phyloP scores from a whole-genome alignment of 2,797 vertebrate genomes.

The Etheostoma perlongum region DNA sequence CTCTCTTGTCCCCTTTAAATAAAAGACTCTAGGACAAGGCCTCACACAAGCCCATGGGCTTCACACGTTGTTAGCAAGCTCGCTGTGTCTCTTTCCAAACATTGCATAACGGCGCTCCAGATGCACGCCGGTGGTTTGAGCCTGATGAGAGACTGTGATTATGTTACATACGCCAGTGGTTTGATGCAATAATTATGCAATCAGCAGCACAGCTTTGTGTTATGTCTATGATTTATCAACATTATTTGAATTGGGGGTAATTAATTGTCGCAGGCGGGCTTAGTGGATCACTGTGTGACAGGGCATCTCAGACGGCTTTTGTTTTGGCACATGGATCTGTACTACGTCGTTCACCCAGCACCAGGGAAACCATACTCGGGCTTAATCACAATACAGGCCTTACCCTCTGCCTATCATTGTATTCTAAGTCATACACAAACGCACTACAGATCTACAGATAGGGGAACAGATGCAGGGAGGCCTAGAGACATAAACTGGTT shows the following conservation, averaged over 20 bases:
- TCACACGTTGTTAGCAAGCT: conserved; percentile 53
- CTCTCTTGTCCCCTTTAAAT: conserved; percentile 46
- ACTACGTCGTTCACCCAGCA: conserved; percentile 53
- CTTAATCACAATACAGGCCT: conserved; percentile 52
- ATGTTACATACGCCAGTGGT: conserved; percentile 78
- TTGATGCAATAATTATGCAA: conserved; percentile 82
- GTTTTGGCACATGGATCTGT: conserved; percentile 71
- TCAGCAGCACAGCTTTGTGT: conserved; percentile 76
- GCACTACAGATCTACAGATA: conserved; percentile 57
- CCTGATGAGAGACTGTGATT: conserved; percentile 82
- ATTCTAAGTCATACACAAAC: conserved; percentile 58
- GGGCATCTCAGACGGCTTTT: conserved; percentile 60
- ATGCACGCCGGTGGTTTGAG: conserved; percentile 73
- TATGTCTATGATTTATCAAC: conserved; percentile 74
- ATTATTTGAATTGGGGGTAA: conserved; percentile 72
- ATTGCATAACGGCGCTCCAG: conserved; percentile 73
- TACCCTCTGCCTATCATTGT: conserved; percentile 38
- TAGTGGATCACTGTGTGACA: conserved; percentile 62
- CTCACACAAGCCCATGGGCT: conserved; percentile 13
- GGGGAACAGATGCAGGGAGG: conserved; percentile 37
- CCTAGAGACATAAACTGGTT: conserved; percentile 24
- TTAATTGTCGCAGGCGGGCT: conserved; percentile 67
- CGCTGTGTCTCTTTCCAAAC: conserved; percentile 63
- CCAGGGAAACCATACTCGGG: conserved; percentile 38
- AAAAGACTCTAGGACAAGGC: conserved; percentile 34